Evolutionary conservation across 2,888 invertebrate genomes (phyloP).

Genomic region (Plutella xylostella): DNA sequence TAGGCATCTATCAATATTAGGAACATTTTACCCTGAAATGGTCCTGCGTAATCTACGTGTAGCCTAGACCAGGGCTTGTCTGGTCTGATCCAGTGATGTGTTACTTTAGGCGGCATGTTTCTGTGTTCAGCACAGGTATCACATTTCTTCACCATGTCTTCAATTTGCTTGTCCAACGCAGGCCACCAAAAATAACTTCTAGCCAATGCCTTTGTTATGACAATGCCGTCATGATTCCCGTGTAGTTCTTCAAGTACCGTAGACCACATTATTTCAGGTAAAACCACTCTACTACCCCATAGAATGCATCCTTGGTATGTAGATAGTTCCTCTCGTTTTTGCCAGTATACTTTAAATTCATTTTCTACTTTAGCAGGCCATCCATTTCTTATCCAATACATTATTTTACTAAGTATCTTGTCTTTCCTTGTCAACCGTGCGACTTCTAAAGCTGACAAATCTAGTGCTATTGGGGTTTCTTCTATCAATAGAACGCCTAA

Average conservation of each 20-base stretch:
- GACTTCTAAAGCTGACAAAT: too few species aligned
- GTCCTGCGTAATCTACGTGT: conserved; percentile 3
- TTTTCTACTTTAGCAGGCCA: conserved; percentile 1
- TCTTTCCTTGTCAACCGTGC: too few species aligned
- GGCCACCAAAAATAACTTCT: conserved; percentile 13
- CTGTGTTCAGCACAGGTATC: background rate
- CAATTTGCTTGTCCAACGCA: conserved; percentile 10
- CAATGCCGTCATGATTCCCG: conserved; percentile 11
- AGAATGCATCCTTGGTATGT: conserved; percentile 11
- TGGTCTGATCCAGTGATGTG: conserved; percentile 3
- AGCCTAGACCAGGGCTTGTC: background rate
- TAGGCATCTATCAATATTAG: background rate
- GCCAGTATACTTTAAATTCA: too few species aligned
- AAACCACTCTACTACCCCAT: conserved; percentile 9
- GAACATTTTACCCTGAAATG: background rate
- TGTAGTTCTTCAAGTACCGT: conserved; percentile 8
- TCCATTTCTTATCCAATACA: background rate
- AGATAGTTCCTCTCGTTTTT: conserved; percentile 1
- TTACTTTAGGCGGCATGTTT: background rate
- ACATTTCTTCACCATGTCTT: conserved; percentile 4
- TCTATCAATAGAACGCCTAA: too few species aligned
- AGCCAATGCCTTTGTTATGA: conserved; percentile 11
- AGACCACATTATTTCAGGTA: conserved; percentile 6
- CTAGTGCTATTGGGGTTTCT: too few species aligned
- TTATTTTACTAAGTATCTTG: too few species aligned